Evolutionary conservation across 2,888 invertebrate genomes (phyloP), one percentile per base, ranked within the genome.

Genomic region (Pherbina coryleti): DNA sequence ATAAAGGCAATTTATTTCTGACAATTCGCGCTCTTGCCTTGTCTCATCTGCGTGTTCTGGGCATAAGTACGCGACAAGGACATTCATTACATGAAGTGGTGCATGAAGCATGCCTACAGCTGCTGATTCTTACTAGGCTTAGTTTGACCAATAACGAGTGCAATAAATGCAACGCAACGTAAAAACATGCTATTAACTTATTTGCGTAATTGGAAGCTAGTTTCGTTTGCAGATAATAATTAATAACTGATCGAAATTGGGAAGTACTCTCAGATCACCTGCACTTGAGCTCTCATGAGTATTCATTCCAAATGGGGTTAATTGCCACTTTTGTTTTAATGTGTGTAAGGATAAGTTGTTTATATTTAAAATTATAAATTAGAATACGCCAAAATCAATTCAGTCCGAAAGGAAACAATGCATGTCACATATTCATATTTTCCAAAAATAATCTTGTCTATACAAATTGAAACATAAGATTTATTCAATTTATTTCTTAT

Each of bases 1-100:
- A 86, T 87, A 86, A 88, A 86, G 85, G 86, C 84, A 85, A 85
- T 83, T 83, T 83, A 82, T 84, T 85, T 84, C 81, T 81, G 77
- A 80, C 80, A 74, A 76, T 77, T 77, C 73, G 55, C 57, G 71
- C 9, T 71, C 62, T 28, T 62, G 55, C 19, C 34, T 9, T 14
- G 14, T n/a, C 49, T 49, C 49, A 44, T 53, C 28, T 49, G 66
- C 60, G 71, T 70, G 74, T 74, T 73, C 78, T 77, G 70, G 75
- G 77, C 73, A 80, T 74, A 79, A 76, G 72, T 76, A 80, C 73
- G 79, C 79, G 78, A 79, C 82, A 83, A 85, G 86, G 85, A 85
- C 84, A 84, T 81, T 83, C 75, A 78, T 75, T 79, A 81, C 78
- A 8, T 57, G 62, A 75, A 67, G 60, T 84, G 76, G 84, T 31